Evolutionary conservation across 2,113 vertebrate species (phyloP).

Genomic region (Atlantisia rogersi): DNA sequence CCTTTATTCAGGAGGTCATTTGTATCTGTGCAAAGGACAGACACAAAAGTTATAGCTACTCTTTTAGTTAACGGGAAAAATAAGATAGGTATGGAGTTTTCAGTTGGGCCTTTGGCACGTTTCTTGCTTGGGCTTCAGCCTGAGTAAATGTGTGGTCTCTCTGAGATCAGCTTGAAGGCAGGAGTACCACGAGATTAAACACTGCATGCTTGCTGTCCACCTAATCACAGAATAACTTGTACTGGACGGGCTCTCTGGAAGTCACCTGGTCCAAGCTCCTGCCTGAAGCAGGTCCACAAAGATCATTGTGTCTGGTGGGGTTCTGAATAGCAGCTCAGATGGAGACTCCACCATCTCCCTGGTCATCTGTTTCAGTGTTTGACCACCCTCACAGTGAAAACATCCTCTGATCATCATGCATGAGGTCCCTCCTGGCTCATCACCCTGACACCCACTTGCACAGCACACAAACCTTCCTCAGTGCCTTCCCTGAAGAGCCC

Average conservation of each 20-base stretch:
- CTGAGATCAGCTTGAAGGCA: neutral
- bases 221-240: neutral
- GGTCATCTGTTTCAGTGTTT: neutral
- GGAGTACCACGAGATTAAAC: neutral
- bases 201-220: neutral
- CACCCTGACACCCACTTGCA: fast-evolving
- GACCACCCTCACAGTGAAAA: neutral
- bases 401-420: neutral
- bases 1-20: neutral
- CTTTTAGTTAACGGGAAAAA: neutral
- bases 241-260: neutral
- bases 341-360: neutral
- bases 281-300: neutral
- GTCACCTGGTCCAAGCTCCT: neutral
- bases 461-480: neutral
- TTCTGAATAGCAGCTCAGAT: neutral
- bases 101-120: neutral
- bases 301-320: no score
- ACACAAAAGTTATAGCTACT: neutral
- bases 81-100: neutral
- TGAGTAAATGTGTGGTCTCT: neutral
- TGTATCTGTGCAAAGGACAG: neutral
- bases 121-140: neutral
- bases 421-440: neutral
- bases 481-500: neutral